Conservation (phyloP, 2,888 invertebrate genomes). For the Meta bourneti region DNA sequence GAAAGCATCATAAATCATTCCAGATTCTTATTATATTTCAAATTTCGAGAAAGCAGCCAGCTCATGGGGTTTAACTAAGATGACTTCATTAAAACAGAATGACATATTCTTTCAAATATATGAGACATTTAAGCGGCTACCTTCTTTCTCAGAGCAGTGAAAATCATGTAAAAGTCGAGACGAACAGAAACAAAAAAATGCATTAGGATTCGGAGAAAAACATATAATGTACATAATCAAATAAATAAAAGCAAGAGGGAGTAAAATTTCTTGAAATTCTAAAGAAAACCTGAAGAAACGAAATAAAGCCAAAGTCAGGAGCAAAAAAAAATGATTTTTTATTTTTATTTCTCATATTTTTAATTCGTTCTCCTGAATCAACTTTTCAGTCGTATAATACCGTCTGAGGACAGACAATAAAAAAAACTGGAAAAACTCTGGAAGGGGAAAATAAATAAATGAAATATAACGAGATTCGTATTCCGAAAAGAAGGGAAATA, state of each 20-base stretch:
- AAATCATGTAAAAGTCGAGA: background rate
- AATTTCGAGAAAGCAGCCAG: background rate
- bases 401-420: background rate
- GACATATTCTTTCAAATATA: conserved; percentile 7
- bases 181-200: background rate
- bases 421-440: conserved; percentile 26
- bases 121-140: background rate
- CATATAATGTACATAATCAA: background rate
- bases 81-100: conserved; percentile 15
- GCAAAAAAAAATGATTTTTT: background rate
- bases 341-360: background rate
- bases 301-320: background rate
- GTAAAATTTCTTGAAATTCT: background rate
- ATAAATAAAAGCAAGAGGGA: background rate
- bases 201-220: background rate
- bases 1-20: background rate
- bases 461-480: background rate
- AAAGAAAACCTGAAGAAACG: background rate
- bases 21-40: background rate
- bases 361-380: background rate
- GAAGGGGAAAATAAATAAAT: conserved; percentile 40
- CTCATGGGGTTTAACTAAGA: background rate
- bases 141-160: background rate
- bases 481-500: background rate
- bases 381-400: conserved; percentile 1